Base-by-base conservation (phyloP, 2,797 vertebrate species). In the Champsocephalus esox region DNA sequence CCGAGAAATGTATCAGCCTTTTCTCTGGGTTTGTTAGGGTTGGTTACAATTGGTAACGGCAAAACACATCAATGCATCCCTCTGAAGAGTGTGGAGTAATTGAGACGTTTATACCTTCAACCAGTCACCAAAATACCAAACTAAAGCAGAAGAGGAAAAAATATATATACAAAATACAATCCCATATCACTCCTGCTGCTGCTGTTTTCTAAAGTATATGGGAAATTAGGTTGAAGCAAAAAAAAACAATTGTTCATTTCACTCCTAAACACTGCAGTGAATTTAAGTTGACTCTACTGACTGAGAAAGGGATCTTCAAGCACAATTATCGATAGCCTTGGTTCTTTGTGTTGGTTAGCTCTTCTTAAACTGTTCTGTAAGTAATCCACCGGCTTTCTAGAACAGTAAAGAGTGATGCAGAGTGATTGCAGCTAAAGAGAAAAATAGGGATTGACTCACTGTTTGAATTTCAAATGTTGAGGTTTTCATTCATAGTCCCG, bases 381-480 rank as follows among this genome's bases (percentile, higher is more conserved):
- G 28, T 38, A 16, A 50, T 44, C 1, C 13, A 56, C 8, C 46
- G 21, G 57, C 3, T 34, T n/a, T 43, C 65, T 5, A 14, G 9
- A 34, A 52, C 5, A 63, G 14, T 43, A 60, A 63, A 46, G 9
- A 51, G 4, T n/a, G 5, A 69, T 44, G 24, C 1, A 9, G 13
- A 51, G 1, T 10, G 34, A 8, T 34, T 17, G 4, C 58, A 41
- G 19, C 7, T 7, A 7, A 44, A 50, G 57, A 57, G 49, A 2
- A 60, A 2, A 58, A 19, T 49, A 9, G 19, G 32, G 6, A 64
- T 50, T 4, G 16, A 82, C 82, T 84, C 50, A 84, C 82, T 19
- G 13, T 72, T 75, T 3, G 24, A 52, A 9, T 24, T 17, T 49
- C 14, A 54, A 45, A 54, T 55, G 62, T 5, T 21, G 9, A 11